Evolutionary conservation across 2,797 vertebrate species (phyloP), one percentile per base, ranked within the genome.

Genomic region (Karalla daura): DNA sequence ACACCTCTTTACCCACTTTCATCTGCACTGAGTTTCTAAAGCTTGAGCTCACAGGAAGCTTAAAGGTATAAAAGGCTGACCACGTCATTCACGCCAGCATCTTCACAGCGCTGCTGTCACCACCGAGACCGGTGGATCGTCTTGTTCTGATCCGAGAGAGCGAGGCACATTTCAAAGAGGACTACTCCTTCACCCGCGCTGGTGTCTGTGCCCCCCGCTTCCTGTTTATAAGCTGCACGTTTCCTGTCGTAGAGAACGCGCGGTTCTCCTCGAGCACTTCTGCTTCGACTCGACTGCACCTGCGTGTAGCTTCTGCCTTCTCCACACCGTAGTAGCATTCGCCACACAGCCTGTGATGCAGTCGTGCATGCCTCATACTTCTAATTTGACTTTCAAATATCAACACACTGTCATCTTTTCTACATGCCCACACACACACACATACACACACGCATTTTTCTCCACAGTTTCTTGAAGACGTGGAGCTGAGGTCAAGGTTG

Each of bases 381-480:
- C 66, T 78, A 67, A 89, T 91, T 84, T 90, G 87, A 86, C 88
- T 88, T 87, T 85, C 75, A 89, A 83, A 89, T 88, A 71, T 61
- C 58, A 76, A 76, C 49, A 63, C 67, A 25, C 49, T 78, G 75
- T 73, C 84, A 80, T 79, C 55, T 54, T 87, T 65, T 70, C 18
- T 65, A 79, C 83, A 74, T 64, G 63, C 85, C 53, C 33, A 52
- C 58, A 61, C 39, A 47, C 49, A 63, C 47, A 27, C 43, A 61
- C 47, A 56, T 61, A 43, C 51, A 51, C 44, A 47, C 24, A 32
- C 25, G 37, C 47, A 44, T 43, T 37, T 54, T 61, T 53, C 58
- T 35, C 32, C 27, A 35, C 21, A 39, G 65, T 43, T 63, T 80
- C 56, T 75, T 55, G 62, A 78, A 73, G 70, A 84, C 76, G 65